Evolutionary conservation across 2,797 vertebrate genomes (phyloP).

Genomic region (Urophycis tenuis): DNA sequence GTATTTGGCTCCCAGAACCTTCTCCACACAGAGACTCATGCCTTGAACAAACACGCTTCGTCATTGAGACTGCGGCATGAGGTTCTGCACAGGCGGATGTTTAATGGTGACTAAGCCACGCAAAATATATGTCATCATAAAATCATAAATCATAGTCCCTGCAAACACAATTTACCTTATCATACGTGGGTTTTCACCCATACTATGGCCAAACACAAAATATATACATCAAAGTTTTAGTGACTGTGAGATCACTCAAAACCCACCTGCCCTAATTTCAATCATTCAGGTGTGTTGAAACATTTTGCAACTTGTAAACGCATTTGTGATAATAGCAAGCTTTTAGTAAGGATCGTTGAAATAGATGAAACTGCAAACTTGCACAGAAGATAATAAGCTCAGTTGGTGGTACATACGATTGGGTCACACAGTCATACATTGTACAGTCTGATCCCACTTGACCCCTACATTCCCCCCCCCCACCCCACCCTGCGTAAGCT

Average conservation of each 20-base stretch:
- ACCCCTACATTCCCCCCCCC: neutral
- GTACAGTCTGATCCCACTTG: conserved; percentile 17
- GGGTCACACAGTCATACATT: neutral
- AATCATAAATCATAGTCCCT: neutral
- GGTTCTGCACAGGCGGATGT: conserved; percentile 46
- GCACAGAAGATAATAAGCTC: neutral
- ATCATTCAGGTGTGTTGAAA: too few relatives aligned
- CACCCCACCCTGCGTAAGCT: conserved; percentile 9
- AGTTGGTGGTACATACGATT: neutral
- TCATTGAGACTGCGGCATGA: conserved; percentile 32
- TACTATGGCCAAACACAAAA: too few relatives aligned
- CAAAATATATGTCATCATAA: too few relatives aligned
- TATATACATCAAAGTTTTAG: too few relatives aligned
- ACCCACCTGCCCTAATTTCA: too few relatives aligned
- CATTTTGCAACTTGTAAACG: too few relatives aligned
- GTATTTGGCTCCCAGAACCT: conserved; percentile 27
- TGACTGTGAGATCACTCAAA: neutral
- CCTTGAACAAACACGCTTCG: conserved; percentile 43
- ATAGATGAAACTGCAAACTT: neutral
- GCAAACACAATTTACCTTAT: neutral
- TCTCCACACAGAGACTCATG: conserved; percentile 63
- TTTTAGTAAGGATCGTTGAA: neutral
- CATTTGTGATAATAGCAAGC: too few relatives aligned
- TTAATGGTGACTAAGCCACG: neutral
- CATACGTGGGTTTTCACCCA: too few relatives aligned